Base-by-base conservation (phyloP, 2,113 vertebrate species). In the Donacobius atricapilla region DNA sequence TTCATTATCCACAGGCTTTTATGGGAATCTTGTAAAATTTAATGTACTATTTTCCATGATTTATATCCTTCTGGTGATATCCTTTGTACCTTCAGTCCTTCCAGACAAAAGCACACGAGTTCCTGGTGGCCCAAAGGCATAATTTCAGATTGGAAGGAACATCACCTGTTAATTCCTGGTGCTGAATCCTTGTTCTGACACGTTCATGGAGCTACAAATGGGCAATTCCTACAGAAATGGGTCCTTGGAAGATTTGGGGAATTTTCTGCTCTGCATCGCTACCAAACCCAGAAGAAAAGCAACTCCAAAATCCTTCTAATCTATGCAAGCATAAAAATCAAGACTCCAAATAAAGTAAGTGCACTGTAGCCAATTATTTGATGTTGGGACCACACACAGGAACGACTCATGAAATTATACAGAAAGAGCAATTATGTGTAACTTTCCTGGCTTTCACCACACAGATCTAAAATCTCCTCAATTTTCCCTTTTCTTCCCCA, bases 1-100 rank as follows among this genome's bases (percentile, higher is more conserved):
- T 97, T 97, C 92, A 87, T 92, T 94, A 97, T 90, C 54, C 75
- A 39, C 15, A 14, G 33, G 70, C 47, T 94, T 96, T 97, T 90
- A 97, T n/a, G 57, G 72, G 56, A 71, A 50, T 39, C 89, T 37
- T 91, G 60, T 94, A 96, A 95, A 94, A 96, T 94, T 93, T 91
- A 85, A 96, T 87, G 68, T 44, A 80, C 44, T 92, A 39, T 69
- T 94, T 76, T 75, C 84, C 58, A 64, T 89, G 83, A 97, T 95
- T 96, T 92, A 91, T 17, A 47, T 45, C 77, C 84, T 91, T 48
- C 92, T 56, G 80, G 75, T 93, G 73, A 94, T 18, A 60, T 9
- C 64, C 71, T 71, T 80, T 58, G 57, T 69, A 44, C 33, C 33
- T 97, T 71, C 47, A 73, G 18, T 50, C 48, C 42, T 90, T 45